Base-by-base conservation (phyloP, 2,113 vertebrate species). In the Rhipidura dahli region DNA sequence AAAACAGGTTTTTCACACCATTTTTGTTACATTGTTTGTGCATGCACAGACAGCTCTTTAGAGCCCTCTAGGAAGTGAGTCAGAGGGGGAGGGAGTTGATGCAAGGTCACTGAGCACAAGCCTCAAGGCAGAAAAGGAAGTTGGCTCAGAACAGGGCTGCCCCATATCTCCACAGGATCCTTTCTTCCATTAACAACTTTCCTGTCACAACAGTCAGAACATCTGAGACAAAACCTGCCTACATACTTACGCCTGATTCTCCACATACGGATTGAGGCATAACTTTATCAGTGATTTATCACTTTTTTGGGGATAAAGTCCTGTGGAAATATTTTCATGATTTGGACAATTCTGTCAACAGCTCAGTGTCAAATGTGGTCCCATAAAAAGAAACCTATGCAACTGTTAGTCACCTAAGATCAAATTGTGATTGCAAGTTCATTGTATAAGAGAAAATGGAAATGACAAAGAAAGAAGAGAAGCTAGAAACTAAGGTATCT, bases 11-110 rank as follows among this genome's bases (percentile, higher is more conserved):
- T 68, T 35, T 31, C 15, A 2, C 12, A 20, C 4, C 15, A 47
- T 47, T 47, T 1, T 3, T 0, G 0, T 81, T 50, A 33, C 11
- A n/a, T 8, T 33, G 4, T 37, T 42, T 35, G 19, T 7, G 3
- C 24, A 68, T 15, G 13, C 6, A 15, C 39, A 68, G 61, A 40
- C 5, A 40, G 21, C 10, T 11, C 26, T 42, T 54, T 49, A 20
- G 26, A 69, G 9, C 5, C 15, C 24, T 19, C 24, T 17, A 76
- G 21, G 4, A 60, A 54, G 20, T 14, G n/a, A 47, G 23, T 26
- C 19, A 3, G 17, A 18, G 14, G 0, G 10, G 9, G 15, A 22
- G 9, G 24, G 22, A 47, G 21, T 18, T 13, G 30, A 17, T 61
- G 61, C 5, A 83, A 40, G 24, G 1, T 1, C 20, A 18, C 4